These are phyloP conservation scores for Minunthozetes semirufus DNA, from an alignment of 2,888 invertebrate species.

Conservation along the genomic window DNA sequence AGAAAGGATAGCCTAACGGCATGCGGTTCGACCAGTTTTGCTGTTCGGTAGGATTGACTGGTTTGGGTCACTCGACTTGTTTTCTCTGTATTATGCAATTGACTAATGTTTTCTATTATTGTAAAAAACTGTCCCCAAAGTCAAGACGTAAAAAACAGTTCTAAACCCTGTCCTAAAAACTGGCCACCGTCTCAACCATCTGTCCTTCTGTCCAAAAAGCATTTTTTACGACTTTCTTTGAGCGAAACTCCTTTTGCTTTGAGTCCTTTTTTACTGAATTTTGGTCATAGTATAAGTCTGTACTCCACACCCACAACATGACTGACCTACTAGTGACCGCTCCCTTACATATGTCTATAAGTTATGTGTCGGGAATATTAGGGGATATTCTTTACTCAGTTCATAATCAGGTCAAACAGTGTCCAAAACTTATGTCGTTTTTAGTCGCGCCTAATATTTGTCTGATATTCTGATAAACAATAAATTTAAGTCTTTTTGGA, in stretches of 20 bases:
- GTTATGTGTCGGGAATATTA: not conserved
- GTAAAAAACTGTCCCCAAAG: not conserved
- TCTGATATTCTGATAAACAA: not conserved
- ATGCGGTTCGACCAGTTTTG: conserved; percentile 11
- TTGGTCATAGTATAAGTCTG: not conserved
- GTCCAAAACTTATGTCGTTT: conserved; percentile 15
- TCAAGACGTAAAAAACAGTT: conserved; percentile 7
- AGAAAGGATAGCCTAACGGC: conserved; percentile 3
- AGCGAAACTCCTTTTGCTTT: not conserved
- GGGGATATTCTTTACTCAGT: not conserved
- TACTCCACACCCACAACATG: conserved; percentile 15
- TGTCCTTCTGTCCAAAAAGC: conserved; percentile 5
- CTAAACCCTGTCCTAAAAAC: not conserved
- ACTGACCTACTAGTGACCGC: conserved; percentile 20
- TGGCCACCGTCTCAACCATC: not conserved
- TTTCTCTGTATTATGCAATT: conserved; percentile 8
- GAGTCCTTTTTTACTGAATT: conserved; percentile 14
- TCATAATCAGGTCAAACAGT: conserved; percentile 22
- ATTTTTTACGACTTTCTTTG: conserved; percentile 17
- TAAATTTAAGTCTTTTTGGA: no score
- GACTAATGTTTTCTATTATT: not conserved
- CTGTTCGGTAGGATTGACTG: not conserved
- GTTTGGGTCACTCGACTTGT: not conserved
- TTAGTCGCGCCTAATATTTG: not conserved
- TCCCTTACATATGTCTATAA: conserved; percentile 2